These are phyloP conservation scores for Drosophila punjabiensis DNA, from an alignment of 1,140 invertebrate species.

Conservation along the genomic window DNA sequence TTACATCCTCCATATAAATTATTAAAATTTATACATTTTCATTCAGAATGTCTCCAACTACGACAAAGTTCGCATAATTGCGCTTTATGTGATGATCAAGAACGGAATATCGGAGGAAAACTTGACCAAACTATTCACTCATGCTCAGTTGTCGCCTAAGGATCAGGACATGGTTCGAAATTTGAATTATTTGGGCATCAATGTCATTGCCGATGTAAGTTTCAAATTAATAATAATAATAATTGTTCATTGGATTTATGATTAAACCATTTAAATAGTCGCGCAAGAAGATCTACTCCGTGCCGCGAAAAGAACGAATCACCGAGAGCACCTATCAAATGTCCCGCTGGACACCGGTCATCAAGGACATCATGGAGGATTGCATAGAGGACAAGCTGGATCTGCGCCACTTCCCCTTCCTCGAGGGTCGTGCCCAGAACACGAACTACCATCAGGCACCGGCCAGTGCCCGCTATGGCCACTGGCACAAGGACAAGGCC, in stretches of 20 bases:
- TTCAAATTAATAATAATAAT: no score
- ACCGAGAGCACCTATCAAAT: slow-evolving; percentile 99
- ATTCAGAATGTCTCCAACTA: slow-evolving; percentile 91
- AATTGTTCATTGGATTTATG: accelerated
- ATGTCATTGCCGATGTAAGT: slow-evolving; percentile 92
- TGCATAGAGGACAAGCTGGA: slow-evolving; percentile 99
- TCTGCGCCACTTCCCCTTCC: slow-evolving; percentile 97
- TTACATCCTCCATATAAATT: not conserved
- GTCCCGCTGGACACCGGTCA: slow-evolving; percentile 99
- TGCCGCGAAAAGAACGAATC: slow-evolving; percentile 96
- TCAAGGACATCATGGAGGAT: slow-evolving; percentile 99
- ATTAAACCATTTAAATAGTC: slow-evolving; percentile 80
- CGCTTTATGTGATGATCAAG: slow-evolving; percentile 98
- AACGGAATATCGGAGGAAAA: slow-evolving; percentile 99
- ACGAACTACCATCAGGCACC: slow-evolving; percentile 93
- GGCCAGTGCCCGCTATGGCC: slow-evolving; percentile 98
- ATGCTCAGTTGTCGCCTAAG: slow-evolving; percentile 96
- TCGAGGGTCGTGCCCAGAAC: slow-evolving; percentile 94
- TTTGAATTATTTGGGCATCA: slow-evolving; percentile 97
- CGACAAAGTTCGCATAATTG: slow-evolving; percentile 99
- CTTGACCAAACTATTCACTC: slow-evolving; percentile 97
- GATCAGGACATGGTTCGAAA: slow-evolving; percentile 99
- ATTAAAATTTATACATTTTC: no score
- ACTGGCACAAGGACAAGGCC: slow-evolving; percentile 99
- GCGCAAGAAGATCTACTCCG: slow-evolving; percentile 93